These are phyloP conservation scores for Fragariocoptes setiger DNA, from an alignment of 1,140 invertebrate species.

Conservation along the genomic window DNA sequence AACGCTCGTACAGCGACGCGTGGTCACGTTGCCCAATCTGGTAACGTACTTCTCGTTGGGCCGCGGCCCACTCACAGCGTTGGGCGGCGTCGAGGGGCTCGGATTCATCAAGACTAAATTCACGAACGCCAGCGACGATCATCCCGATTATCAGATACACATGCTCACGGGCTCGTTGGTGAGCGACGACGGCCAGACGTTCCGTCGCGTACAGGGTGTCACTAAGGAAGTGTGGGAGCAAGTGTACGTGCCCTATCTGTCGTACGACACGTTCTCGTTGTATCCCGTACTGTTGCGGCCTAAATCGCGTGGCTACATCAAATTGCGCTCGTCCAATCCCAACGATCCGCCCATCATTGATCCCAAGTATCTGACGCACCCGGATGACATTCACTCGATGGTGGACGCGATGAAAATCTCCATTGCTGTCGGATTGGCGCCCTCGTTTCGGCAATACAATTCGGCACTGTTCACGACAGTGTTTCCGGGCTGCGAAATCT, in stretches of 20 bases:
- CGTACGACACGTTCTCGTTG: constrained; percentile 41
- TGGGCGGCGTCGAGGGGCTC: constrained; percentile 29
- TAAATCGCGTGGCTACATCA: constrained; percentile 37
- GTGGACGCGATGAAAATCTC: constrained; percentile 27
- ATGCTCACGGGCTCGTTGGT: constrained; percentile 19
- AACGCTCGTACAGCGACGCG: neutral
- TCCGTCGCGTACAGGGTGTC: constrained; percentile 12
- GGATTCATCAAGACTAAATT: constrained; percentile 55
- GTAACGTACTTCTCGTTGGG: constrained; percentile 17
- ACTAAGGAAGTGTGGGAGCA: constrained; percentile 10
- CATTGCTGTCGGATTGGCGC: constrained; percentile 18
- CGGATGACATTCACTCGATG: constrained; percentile 38
- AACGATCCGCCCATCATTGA: constrained; percentile 65
- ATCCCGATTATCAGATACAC: constrained; percentile 43
- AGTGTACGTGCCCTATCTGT: constrained; percentile 13
- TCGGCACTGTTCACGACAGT: constrained; percentile 5
- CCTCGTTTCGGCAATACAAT: constrained; percentile 20
- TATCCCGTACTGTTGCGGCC: constrained; percentile 45
- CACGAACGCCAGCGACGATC: constrained; percentile 29
- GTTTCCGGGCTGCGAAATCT: constrained; percentile 36
- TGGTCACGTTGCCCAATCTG: constrained; percentile 2
- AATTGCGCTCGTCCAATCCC: constrained; percentile 44
- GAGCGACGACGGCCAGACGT: constrained; percentile 12
- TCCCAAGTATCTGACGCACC: constrained; percentile 55
- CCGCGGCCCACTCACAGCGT: constrained; percentile 17